phyloP scores from a whole-genome alignment of 2,888 invertebrate genomes.

The Ormyrus pomaceus region DNA sequence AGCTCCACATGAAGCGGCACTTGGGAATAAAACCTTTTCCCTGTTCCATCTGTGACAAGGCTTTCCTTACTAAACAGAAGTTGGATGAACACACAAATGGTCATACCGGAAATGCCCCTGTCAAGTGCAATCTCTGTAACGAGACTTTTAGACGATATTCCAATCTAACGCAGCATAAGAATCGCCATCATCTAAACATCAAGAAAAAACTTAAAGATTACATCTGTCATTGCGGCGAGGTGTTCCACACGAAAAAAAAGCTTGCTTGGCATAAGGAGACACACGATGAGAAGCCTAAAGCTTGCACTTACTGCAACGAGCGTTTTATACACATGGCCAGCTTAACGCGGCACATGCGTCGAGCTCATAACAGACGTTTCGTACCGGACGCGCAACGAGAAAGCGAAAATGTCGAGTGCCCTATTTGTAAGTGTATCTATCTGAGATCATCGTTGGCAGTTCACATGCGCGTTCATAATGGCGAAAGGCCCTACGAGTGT shows the following conservation, averaged over 20 bases:
- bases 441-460: slow-evolving; percentile 87
- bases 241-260: slow-evolving; percentile 89
- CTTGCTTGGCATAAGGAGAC: slow-evolving; percentile 91
- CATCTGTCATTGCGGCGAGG: slow-evolving; percentile 87
- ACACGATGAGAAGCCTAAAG: slow-evolving; percentile 88
- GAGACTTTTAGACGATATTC: slow-evolving; percentile 89
- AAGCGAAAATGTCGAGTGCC: slow-evolving; percentile 85
- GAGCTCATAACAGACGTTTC: slow-evolving; percentile 87
- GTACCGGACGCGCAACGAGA: slow-evolving; percentile 80
- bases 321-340: slow-evolving; percentile 91
- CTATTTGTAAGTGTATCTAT: slow-evolving; percentile 87
- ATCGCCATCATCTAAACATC: slow-evolving; percentile 85
- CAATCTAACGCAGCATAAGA: slow-evolving; percentile 90
- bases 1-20: slow-evolving; percentile 88
- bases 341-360: slow-evolving; percentile 88
- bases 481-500: slow-evolving; percentile 87
- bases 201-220: slow-evolving; percentile 84
- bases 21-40: slow-evolving; percentile 85
- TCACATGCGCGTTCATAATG: slow-evolving; percentile 87
- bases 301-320: slow-evolving; percentile 90
- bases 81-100: slow-evolving; percentile 88
- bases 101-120: slow-evolving; percentile 88
- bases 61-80: slow-evolving; percentile 89
- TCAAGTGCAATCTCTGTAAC: slow-evolving; percentile 88
- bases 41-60: slow-evolving; percentile 88